These are phyloP conservation scores for Uloborus plumipes DNA, from an alignment of 2,888 invertebrate species.

Conservation along the genomic window DNA sequence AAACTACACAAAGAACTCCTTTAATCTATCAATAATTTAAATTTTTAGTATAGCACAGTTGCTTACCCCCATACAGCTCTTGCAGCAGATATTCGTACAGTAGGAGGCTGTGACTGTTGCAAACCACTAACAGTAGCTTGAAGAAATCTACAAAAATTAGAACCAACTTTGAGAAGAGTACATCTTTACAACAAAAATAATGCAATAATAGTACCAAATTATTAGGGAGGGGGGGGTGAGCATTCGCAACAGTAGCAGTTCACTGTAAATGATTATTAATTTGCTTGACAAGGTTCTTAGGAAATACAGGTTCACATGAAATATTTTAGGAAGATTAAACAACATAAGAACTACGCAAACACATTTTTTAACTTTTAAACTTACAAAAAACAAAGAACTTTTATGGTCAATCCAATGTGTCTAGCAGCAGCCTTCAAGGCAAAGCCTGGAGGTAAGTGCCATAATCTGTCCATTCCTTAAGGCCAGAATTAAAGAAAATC, in stretches of 20 bases:
- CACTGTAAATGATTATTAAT: no score
- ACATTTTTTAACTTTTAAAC: no score
- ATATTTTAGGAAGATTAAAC: background rate
- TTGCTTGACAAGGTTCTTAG: no score
- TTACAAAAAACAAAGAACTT: no score
- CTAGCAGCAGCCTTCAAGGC: no score
- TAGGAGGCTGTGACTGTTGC: slow-evolving; percentile 74
- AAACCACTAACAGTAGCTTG: slow-evolving; percentile 74
- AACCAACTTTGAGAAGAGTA: background rate
- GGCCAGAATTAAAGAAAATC: no score
- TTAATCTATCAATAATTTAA: background rate
- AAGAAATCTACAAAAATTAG: slow-evolving; percentile 50
- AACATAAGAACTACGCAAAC: background rate
- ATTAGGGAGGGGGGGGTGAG: no score
- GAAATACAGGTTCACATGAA: no score
- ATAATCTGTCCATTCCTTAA: no score
- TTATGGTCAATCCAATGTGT: no score
- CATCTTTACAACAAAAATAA: background rate
- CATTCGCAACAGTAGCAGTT: no score
- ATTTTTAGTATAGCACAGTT: background rate
- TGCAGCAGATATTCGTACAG: slow-evolving; percentile 75
- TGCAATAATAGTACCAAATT: background rate
- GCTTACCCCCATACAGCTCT: slow-evolving; percentile 70
- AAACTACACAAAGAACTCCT: background rate
- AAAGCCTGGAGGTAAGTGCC: no score